Percentiles rank a stretch among this genome's conserved stretches.
Evolutionary conservation across 2,888 invertebrate genomes (phyloP).

Genomic region (Colostygia pectinataria): DNA sequence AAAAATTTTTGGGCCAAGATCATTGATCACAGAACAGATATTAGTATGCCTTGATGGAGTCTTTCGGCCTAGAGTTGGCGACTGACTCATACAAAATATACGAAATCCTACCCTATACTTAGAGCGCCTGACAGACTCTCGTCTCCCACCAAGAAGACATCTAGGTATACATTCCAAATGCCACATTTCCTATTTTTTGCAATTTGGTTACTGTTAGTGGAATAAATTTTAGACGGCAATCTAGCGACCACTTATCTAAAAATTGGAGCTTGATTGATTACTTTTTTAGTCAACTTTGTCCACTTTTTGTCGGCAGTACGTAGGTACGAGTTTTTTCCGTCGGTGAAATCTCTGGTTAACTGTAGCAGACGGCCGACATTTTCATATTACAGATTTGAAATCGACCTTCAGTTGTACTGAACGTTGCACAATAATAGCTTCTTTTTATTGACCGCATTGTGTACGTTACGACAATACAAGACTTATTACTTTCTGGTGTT

Average conservation of each 20-base stretch:
- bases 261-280: slow-evolving; percentile 37
- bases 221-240: slow-evolving; percentile 17
- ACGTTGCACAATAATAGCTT: slow-evolving; percentile 39
- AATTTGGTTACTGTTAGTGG: slow-evolving; percentile 7
- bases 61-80: too few species aligned
- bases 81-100: too few species aligned
- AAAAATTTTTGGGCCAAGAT: too few species aligned
- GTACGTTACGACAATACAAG: slow-evolving; percentile 33
- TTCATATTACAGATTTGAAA: slow-evolving; percentile 44
- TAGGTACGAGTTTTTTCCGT: slow-evolving; percentile 39
- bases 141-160: too few species aligned
- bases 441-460: slow-evolving; percentile 26
- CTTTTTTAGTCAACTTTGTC: slow-evolving; percentile 34
- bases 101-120: too few species aligned
- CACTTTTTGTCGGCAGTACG: slow-evolving; percentile 30
- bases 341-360: slow-evolving; percentile 43
- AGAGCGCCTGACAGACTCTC: too few species aligned
- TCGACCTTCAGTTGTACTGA: slow-evolving; percentile 50
- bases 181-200: too few species aligned
- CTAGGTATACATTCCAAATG: too few species aligned
- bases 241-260: slow-evolving; percentile 14
- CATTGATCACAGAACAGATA: too few species aligned
- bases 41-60: too few species aligned
- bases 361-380: slow-evolving; percentile 36
- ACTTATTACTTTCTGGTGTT: slow-evolving; percentile 24